Evolutionary conservation across 2,888 invertebrate genomes (phyloP), one percentile per base, ranked within the genome.

Genomic region (Conus canariensis): DNA sequence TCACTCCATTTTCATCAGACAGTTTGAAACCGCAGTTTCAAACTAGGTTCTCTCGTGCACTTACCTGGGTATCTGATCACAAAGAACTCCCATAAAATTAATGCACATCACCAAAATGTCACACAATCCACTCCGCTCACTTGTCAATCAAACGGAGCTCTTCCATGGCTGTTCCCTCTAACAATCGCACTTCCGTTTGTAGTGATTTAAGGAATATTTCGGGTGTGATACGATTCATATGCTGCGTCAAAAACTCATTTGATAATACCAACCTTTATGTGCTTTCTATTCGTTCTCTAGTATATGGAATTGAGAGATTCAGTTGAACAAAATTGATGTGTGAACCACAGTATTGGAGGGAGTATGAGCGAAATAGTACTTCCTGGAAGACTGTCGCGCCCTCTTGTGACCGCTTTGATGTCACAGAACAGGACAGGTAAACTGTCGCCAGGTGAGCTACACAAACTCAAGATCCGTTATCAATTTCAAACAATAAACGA

Each of bases 91-190:
- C 22, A 45, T 25, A n/a, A 25, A 83, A 58, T 25, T 19, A 25
- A 25, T 30, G 16, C 58, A 85, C 58, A 85, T 85, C 83, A 56
- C 22, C 67, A 85, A 85, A 85, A 74, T 85, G 89, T 85, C 85
- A 74, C 82, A 60, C 25, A 58, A 45, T 45, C 45, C 22, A n/a
- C 16, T 80, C 80, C 60, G 74, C n/a, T 74, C 74, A 58, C 85
- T 85, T 85, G 89, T 89, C 89, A 89, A 89, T 89, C 89, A 89
- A 85, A 89, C 89, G 14, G 70, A 45, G 45, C 59, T 85, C 85
- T 89, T 58, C 83, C 45, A 22, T 85, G 59, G 89, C 89, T 89
- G 85, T 89, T 89, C 89, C 77, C 30, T 70, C 58, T 30, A 74
- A 16, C 25, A 19, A 58, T 14, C 77, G 22, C 58, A 56, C 88